Evolutionary conservation across 2,113 vertebrate species (phyloP).

Genomic region (Thymallus thymallus): DNA sequence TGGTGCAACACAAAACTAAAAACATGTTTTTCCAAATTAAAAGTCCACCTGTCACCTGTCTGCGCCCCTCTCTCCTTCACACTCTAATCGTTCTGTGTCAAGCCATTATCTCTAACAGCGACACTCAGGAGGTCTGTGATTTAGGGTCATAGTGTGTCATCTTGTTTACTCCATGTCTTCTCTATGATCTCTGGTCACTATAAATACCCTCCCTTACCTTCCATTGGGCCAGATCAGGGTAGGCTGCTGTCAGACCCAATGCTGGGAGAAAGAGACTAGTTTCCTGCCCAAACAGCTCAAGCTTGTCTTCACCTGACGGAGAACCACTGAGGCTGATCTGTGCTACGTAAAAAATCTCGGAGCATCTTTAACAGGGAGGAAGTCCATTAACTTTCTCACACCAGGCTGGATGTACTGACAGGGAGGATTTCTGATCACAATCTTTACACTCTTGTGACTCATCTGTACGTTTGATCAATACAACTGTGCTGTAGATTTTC

Average conservation of each 20-base stretch:
- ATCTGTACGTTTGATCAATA: not conserved
- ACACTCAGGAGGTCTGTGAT: constrained; percentile 36
- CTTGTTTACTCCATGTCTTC: constrained; percentile 15
- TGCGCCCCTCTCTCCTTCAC: not conserved
- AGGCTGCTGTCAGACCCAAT: not conserved
- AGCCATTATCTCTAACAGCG: not conserved
- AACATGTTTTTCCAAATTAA: not conserved
- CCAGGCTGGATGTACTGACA: no score
- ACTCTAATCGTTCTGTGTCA: constrained; percentile 8
- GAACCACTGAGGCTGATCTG: not conserved
- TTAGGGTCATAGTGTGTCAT: constrained; percentile 30
- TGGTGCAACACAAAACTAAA: no score
- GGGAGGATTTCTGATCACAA: not conserved
- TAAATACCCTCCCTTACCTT: constrained; percentile 42
- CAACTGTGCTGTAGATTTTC: not conserved
- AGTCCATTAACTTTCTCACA: no score
- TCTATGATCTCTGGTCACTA: constrained; percentile 26
- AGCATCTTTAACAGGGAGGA: no score
- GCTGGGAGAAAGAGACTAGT: not conserved
- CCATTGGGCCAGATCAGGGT: constrained; percentile 28
- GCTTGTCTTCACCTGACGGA: not conserved
- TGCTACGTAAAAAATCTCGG: not conserved
- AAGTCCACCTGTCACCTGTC: no score
- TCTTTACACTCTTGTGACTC: constrained; percentile 7
- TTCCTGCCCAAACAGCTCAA: not conserved